Evolutionary conservation across 2,888 invertebrate genomes (phyloP), one percentile per base, ranked within the genome.

Genomic region (Dexiosoma caninum): DNA sequence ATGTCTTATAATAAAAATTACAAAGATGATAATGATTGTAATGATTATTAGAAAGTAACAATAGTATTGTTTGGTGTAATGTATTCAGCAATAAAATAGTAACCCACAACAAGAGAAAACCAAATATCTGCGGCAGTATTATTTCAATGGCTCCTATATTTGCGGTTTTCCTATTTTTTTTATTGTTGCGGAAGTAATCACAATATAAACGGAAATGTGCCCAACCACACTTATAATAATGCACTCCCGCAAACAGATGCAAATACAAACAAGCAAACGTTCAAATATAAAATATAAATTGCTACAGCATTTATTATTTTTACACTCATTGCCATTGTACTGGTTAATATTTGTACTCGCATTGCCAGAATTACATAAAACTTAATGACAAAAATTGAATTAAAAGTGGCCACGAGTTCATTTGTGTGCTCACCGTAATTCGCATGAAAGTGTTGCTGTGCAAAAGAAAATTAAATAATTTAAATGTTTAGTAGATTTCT

Each of bases 161-260:
- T 78, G 82, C 76, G 83, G 82, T 81, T 83, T 78, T 74, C 75
- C 64, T 44, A 32, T 67, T 51, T 74, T n/a, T n/a, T 77, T 77
- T 40, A 42, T 57, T 78, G 49, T 74, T 78, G 60, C 82, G 83
- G 83, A 83, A 82, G 67, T 74, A 82, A 82, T 82, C 78, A 76
- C 76, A 74, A 81, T 83, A 78, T 70, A 64, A 83, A 76, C 78
- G 82, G 83, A 82, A 81, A 77, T 81, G 77, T 81, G 67, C 32
- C 69, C 59, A 81, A 81, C 81, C 72, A 64, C 72, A 64, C 67
- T 72, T 67, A 77, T 60, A 72, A 67, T 72, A 77, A 44, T 57
- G 51, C 21, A 59, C 37, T 69, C 37, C 53, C 55, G n/a, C 49
- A 57, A 21, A 30, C 27, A 62, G n/a, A 4, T 53, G 53, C 30